A percentile compares a stretch with the other conserved stretches of the same genome.
These are phyloP conservation scores for Gambelia wislizenii DNA, from an alignment of 2,797 vertebrate species.

Conservation along the genomic window DNA sequence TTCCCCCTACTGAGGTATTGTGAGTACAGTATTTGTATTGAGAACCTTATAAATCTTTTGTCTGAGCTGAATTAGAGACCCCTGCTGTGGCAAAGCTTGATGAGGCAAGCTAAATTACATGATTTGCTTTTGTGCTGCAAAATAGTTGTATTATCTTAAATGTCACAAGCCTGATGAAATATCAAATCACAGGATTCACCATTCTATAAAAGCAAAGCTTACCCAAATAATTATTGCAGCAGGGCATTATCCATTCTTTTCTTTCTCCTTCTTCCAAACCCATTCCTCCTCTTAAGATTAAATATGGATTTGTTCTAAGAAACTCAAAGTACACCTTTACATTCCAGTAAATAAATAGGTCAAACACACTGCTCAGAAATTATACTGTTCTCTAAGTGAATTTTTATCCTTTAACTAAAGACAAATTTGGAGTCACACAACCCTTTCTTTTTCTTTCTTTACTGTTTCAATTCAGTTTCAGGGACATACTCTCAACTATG, in stretches of 20 bases:
- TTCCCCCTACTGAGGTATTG: slow-evolving; percentile 56
- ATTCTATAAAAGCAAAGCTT: slow-evolving; percentile 77
- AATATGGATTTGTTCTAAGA: slow-evolving; percentile 68
- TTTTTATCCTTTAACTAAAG: slow-evolving; percentile 53
- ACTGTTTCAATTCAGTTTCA: slow-evolving; percentile 52
- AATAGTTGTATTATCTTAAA: slow-evolving; percentile 81
- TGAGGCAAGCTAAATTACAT: slow-evolving; percentile 80
- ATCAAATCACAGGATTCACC: slow-evolving; percentile 74
- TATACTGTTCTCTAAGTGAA: slow-evolving; percentile 58
- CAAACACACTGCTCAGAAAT: slow-evolving; percentile 62
- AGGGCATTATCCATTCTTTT: slow-evolving; percentile 63
- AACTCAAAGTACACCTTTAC: slow-evolving; percentile 70
- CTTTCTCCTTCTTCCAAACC: slow-evolving; percentile 57
- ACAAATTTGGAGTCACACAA: slow-evolving; percentile 49
- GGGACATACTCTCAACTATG: too few species aligned
- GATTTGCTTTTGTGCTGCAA: slow-evolving; percentile 80
- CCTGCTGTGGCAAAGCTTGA: slow-evolving; percentile 78
- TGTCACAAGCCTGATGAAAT: slow-evolving; percentile 77
- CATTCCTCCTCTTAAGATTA: slow-evolving; percentile 62
- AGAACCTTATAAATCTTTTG: slow-evolving; percentile 79
- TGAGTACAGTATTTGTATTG: slow-evolving; percentile 74
- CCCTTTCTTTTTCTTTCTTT: slow-evolving; percentile 50
- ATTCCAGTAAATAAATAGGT: slow-evolving; percentile 49
- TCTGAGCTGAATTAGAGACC: slow-evolving; percentile 77
- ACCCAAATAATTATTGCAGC: slow-evolving; percentile 77